Percentiles rank a stretch among this genome's conserved stretches.
Conservation (phyloP, 2,113 vertebrate genomes). For the Geococcyx californianus region DNA sequence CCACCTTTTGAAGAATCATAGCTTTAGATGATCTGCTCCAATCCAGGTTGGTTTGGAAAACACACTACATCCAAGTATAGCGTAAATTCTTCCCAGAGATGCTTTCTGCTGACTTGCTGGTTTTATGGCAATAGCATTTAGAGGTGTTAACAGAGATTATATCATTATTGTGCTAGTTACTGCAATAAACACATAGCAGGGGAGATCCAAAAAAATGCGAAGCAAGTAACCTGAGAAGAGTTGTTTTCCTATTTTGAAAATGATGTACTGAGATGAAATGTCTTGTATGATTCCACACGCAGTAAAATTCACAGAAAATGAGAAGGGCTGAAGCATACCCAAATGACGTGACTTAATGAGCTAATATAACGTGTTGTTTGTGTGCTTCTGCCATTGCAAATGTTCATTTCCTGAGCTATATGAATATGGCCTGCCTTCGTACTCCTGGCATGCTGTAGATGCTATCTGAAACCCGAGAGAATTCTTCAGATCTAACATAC, state of each 20-base stretch:
- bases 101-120: background rate
- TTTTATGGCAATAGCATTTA: background rate
- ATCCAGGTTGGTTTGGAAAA: background rate
- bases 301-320: background rate
- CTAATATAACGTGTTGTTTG: background rate
- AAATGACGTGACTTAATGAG: background rate
- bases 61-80: background rate
- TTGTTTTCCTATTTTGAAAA: background rate
- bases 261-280: background rate
- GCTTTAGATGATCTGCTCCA: background rate
- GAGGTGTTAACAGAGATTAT: background rate
- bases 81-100: background rate
- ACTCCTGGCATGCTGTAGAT: background rate
- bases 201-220: background rate
- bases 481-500: background rate
- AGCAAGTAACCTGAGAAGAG: background rate
- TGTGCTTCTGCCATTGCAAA: background rate
- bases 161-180: background rate
- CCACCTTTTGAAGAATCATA: background rate
- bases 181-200: background rate
- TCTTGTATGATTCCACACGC: background rate
- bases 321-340: background rate
- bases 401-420: background rate
- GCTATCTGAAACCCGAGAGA: background rate
- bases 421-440: background rate